A percentile compares a stretch with the other conserved stretches of the same genome.
Conservation (phyloP, 2,888 invertebrate genomes). For the Parasteatoda lunata region DNA sequence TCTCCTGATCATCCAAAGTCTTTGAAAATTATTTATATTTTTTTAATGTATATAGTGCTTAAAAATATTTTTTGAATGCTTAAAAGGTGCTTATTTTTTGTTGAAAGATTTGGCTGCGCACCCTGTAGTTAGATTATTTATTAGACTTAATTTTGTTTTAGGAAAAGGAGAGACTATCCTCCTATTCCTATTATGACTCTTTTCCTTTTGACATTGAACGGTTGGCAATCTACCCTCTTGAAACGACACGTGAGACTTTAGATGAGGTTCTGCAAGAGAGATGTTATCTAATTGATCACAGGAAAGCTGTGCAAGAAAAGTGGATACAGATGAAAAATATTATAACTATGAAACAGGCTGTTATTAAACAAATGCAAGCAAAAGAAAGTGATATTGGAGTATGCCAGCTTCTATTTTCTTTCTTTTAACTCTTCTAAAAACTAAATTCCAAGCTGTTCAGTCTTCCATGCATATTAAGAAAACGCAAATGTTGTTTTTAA, state of each 20-base stretch:
- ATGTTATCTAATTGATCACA: slow-evolving; percentile 22
- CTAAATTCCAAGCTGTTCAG: neutral
- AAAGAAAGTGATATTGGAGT: neutral
- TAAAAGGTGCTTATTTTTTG: too few species aligned
- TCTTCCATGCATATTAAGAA: too few species aligned
- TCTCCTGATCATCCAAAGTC: too few species aligned
- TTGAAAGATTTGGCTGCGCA: too few species aligned
- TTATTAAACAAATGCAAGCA: neutral
- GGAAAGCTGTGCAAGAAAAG: slow-evolving; percentile 5
- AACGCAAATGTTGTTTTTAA: too few species aligned
- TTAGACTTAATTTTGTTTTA: slow-evolving; percentile 9
- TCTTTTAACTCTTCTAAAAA: too few species aligned
- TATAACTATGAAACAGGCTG: neutral
- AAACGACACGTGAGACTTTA: slow-evolving; percentile 26
- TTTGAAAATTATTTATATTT: too few species aligned
- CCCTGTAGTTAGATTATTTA: neutral
- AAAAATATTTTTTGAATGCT: too few species aligned
- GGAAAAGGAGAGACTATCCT: slow-evolving; percentile 10
- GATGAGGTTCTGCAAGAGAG: slow-evolving; percentile 24
- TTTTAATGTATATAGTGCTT: too few species aligned
- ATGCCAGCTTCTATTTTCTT: neutral
- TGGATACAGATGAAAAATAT: slow-evolving; percentile 12
- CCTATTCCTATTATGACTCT: slow-evolving; percentile 12
- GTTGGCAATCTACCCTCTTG: slow-evolving; percentile 24
- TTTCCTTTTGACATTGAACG: slow-evolving; percentile 36